These are phyloP conservation scores for Gambelia wislizenii DNA, from an alignment of 2,797 vertebrate genomes.

Conservation along the genomic window DNA sequence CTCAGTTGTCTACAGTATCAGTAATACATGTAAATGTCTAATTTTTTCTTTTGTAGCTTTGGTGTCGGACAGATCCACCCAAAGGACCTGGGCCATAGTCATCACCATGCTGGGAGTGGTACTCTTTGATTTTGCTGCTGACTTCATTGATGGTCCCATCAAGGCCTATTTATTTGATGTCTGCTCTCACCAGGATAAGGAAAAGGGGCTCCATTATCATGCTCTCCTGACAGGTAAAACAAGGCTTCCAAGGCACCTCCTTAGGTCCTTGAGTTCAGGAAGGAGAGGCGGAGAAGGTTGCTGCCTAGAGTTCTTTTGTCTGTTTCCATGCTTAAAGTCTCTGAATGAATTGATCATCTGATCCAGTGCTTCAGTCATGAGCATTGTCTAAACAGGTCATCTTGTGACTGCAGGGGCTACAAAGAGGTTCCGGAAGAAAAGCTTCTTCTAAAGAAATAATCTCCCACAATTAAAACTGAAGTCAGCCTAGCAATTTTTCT, in stretches of 20 bases:
- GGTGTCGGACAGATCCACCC: slow-evolving; percentile 71
- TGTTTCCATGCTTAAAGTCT: slow-evolving; percentile 36
- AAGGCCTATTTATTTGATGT: slow-evolving; percentile 99
- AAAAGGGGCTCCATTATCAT: slow-evolving; percentile 94
- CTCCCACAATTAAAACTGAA: slow-evolving; percentile 1
- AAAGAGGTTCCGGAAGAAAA: slow-evolving; percentile 3
- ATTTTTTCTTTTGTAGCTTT: slow-evolving; percentile 81
- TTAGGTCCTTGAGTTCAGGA: neutral
- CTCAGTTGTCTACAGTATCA: neutral
- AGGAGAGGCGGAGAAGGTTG: slow-evolving; percentile 12
- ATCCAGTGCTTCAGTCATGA: slow-evolving; percentile 67
- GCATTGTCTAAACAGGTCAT: slow-evolving; percentile 49
- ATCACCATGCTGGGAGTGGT: slow-evolving; percentile 95
- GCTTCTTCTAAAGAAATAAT: neutral
- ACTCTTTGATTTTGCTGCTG: slow-evolving; percentile 96
- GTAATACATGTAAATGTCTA: slow-evolving; percentile 40
- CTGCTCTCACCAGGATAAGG: slow-evolving; percentile 93
- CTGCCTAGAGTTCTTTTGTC: slow-evolving; percentile 26
- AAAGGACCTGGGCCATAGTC: slow-evolving; percentile 86
- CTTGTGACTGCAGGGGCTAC: slow-evolving; percentile 68
- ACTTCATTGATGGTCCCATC: slow-evolving; percentile 98
- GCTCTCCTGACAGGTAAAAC: slow-evolving; percentile 94
- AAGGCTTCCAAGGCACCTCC: slow-evolving; percentile 42
- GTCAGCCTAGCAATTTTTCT: neutral
- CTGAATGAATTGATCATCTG: slow-evolving; percentile 72